A percentile compares a stretch with the other conserved stretches of the same genome.
Conservation (phyloP, 2,888 invertebrate genomes). For the Eutolmus rufibarbis region DNA sequence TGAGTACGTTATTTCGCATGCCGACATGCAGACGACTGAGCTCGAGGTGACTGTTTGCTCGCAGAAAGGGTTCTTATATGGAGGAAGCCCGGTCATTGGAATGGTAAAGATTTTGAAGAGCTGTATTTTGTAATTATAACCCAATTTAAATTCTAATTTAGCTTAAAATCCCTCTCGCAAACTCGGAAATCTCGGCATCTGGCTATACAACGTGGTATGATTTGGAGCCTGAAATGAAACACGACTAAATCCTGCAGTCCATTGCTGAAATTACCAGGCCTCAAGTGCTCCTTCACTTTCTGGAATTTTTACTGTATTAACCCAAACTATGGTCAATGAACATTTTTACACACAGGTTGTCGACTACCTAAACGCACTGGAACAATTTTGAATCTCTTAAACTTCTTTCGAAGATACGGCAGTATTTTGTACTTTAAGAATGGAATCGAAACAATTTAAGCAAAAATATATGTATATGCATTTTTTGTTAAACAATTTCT, state of each 20-base stretch:
- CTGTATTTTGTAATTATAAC: slow-evolving; percentile 39
- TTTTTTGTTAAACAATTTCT: not conserved
- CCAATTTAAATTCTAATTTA: slow-evolving; percentile 48
- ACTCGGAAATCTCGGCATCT: slow-evolving; percentile 57
- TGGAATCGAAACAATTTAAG: not conserved
- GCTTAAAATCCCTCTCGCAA: slow-evolving; percentile 57
- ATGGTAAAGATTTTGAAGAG: slow-evolving; percentile 67
- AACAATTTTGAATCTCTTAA: not conserved
- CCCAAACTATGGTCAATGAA: not conserved
- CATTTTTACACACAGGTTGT: not conserved
- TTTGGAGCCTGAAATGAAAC: slow-evolving; percentile 63
- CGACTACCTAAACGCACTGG: not conserved
- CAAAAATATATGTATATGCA: not conserved
- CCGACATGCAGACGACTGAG: slow-evolving; percentile 78
- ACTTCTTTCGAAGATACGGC: not conserved
- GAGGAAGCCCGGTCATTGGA: slow-evolving; percentile 84
- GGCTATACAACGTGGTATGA: slow-evolving; percentile 61
- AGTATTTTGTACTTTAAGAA: not conserved
- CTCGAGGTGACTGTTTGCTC: slow-evolving; percentile 88
- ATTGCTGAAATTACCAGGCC: not conserved
- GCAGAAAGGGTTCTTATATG: slow-evolving; percentile 81
- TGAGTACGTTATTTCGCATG: slow-evolving; percentile 84
- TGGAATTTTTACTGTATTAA: not conserved
- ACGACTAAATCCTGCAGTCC: slow-evolving; percentile 71
- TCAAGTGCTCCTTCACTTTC: not conserved